Evolutionary conservation across 2,888 invertebrate genomes (phyloP).

Genomic region (Bruchidius siliquastri): DNA sequence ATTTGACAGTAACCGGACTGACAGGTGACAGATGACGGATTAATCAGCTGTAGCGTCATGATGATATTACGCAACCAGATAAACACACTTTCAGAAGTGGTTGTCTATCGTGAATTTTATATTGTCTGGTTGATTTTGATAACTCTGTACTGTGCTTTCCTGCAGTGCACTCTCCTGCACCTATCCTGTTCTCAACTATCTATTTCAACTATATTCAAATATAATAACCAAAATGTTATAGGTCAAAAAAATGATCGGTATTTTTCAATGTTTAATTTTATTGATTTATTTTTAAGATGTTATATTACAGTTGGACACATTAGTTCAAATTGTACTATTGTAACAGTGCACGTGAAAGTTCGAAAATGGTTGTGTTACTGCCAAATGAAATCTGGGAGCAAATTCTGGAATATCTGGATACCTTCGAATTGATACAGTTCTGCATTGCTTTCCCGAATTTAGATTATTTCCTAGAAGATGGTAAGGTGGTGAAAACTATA

Average conservation of each 20-base stretch:
- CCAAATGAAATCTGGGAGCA: conserved; percentile 11
- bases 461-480: conserved; percentile 11
- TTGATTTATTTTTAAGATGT: not conserved
- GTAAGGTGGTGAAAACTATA: conserved; percentile 6
- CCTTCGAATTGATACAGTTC: conserved; percentile 14
- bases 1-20: too few species aligned
- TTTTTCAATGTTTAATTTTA: not conserved
- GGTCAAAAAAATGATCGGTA: not conserved
- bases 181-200: too few species aligned
- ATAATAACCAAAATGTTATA: not conserved
- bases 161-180: too few species aligned
- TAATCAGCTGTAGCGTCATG: too few species aligned
- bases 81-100: too few species aligned
- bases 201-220: too few species aligned
- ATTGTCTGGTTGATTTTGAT: too few species aligned
- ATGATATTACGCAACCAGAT: too few species aligned
- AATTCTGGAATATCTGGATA: conserved; percentile 9
- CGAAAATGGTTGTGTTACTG: conserved; percentile 1
- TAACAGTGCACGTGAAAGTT: not conserved
- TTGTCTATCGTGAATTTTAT: too few species aligned
- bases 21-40: too few species aligned
- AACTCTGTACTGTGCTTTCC: too few species aligned
- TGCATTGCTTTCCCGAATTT: conserved; percentile 9
- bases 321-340: not conserved
- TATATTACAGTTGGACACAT: not conserved